Conservation (phyloP, 2,797 vertebrate genomes). For the Macroramphosus scolopax region DNA sequence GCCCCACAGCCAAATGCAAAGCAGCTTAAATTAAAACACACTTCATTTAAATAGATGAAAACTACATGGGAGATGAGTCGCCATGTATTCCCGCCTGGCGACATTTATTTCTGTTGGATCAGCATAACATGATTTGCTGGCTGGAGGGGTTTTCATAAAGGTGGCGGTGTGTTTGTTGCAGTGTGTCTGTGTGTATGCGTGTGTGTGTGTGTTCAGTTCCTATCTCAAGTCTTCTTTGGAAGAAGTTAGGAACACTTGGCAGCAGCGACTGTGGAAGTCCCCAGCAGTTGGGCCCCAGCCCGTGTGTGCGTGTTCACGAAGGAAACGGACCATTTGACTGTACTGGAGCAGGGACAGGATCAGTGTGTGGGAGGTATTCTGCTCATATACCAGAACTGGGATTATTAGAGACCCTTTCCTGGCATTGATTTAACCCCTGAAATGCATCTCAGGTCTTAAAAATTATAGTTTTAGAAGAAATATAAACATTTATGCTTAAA, state of each 20-base stretch:
- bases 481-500: too few relatives aligned
- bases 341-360: constrained; percentile 60
- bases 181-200: constrained; percentile 20
- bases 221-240: constrained; percentile 65
- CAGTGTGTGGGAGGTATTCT: constrained; percentile 72
- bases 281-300: constrained; percentile 66
- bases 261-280: constrained; percentile 77
- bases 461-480: too few relatives aligned
- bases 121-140: constrained; percentile 54
- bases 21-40: constrained; percentile 73
- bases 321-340: constrained; percentile 68
- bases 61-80: constrained; percentile 54
- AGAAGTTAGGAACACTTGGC: constrained; percentile 72
- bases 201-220: constrained; percentile 18
- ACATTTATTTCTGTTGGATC: constrained; percentile 60
- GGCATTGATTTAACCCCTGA: too few relatives aligned
- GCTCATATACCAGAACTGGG: constrained; percentile 62
- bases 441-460: too few relatives aligned
- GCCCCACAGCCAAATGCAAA: constrained; percentile 76
- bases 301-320: constrained; percentile 42
- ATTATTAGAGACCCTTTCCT: constrained; percentile 43
- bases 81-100: constrained; percentile 49
- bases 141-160: constrained; percentile 50
- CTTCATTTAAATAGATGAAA: constrained; percentile 66
- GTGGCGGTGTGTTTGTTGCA: constrained; percentile 41